phyloP scores from a whole-genome alignment of 2,797 vertebrate species.

The Pteropus rufus region DNA sequence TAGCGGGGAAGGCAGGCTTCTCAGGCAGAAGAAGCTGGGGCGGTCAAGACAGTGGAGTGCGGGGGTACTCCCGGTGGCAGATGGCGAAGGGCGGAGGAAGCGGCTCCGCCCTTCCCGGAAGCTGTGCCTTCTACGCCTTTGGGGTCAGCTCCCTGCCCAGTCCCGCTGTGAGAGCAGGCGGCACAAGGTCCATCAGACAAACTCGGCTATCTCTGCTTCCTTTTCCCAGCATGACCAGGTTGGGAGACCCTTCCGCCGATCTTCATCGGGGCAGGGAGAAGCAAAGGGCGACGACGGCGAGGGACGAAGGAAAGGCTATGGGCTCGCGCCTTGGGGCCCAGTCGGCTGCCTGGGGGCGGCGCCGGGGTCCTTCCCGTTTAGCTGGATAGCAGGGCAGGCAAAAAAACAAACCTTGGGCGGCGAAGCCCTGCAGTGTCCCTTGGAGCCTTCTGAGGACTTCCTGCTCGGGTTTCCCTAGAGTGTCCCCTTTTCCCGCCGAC shows the following conservation, averaged over 20 bases:
- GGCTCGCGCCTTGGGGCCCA: neutral
- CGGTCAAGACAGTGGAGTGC: rapidly evolving
- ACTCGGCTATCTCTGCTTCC: neutral
- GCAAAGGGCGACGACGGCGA: neutral
- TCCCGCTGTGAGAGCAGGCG: rapidly evolving
- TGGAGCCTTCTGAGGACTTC: neutral
- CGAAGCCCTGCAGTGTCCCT: neutral
- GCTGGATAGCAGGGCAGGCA: neutral
- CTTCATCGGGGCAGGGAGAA: neutral
- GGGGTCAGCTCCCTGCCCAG: rapidly evolving
- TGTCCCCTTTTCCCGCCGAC: no score
- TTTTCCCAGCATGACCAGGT: neutral
- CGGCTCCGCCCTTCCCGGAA: constrained; percentile 32
- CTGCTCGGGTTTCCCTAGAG: neutral
- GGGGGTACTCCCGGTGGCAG: neutral
- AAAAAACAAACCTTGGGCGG: neutral
- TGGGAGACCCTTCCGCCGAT: neutral
- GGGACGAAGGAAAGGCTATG: neutral
- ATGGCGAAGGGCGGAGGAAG: neutral
- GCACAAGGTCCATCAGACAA: neutral
- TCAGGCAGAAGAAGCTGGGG: neutral
- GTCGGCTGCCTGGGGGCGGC: neutral
- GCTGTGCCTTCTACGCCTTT: neutral
- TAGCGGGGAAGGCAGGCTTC: neutral
- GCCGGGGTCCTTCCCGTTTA: neutral